Evolutionary conservation across 2,797 vertebrate genomes (phyloP).

Genomic region (Acanthopagrus latus): DNA sequence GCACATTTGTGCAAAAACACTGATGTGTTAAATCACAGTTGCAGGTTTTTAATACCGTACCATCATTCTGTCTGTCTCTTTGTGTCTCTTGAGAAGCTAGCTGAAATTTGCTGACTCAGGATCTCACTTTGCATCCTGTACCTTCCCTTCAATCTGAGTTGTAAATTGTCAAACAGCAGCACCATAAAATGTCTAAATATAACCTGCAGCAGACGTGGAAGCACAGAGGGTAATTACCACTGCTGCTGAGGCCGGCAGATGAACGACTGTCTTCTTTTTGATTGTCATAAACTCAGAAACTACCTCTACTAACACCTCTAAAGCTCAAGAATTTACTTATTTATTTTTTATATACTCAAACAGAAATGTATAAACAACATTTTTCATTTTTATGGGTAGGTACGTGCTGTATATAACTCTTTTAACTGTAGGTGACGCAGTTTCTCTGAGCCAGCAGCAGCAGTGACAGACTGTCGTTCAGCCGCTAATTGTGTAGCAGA

Average conservation of each 20-base stretch:
- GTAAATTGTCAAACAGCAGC: conserved; percentile 8
- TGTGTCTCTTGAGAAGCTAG: neutral
- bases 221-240: conserved; percentile 40
- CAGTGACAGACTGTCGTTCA: too few relatives aligned
- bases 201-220: conserved; percentile 16
- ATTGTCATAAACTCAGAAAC: neutral
- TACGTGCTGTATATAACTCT: neutral
- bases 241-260: conserved; percentile 11
- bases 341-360: neutral
- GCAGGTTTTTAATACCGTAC: neutral
- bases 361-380: neutral
- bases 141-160: conserved; percentile 7
- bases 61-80: neutral
- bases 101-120: conserved; percentile 2
- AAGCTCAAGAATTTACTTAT: neutral
- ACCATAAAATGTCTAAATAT: conserved; percentile 31
- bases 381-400: neutral
- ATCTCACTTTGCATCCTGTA: neutral
- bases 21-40: neutral
- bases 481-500: too few relatives aligned
- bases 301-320: neutral
- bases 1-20: neutral
- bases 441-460: too few relatives aligned
- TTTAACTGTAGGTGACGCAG: too few relatives aligned
- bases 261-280: neutral